A percentile compares a stretch with the other conserved stretches of the same genome.
Evolutionary conservation across 1,140 invertebrate species (phyloP).

Genomic region (Laupala kohalensis): DNA sequence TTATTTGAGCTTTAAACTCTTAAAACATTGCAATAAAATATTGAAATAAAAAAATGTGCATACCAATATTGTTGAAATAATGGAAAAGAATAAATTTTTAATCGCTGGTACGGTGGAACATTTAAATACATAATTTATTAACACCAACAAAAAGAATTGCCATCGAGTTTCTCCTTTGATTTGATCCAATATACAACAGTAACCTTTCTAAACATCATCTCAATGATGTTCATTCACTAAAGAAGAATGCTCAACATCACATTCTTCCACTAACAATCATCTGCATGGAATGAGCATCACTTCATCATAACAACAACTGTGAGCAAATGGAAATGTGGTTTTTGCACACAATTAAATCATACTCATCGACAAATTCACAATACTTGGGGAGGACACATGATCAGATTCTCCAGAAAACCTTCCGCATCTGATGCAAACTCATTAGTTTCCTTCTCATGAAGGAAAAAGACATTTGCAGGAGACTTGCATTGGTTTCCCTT

Average conservation of each 20-base stretch:
- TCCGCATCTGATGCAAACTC: not conserved
- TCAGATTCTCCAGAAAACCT: not conserved
- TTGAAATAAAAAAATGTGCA: no score
- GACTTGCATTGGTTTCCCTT: not conserved
- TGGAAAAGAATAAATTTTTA: no score
- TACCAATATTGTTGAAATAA: no score
- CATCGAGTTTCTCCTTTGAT: not conserved
- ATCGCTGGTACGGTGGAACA: no score
- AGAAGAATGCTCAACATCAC: not conserved
- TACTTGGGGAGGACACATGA: not conserved
- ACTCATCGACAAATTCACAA: not conserved
- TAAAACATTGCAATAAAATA: no score
- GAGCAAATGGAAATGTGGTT: not conserved
- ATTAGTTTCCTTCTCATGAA: not conserved
- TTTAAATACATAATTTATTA: no score
- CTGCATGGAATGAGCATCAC: not conserved
- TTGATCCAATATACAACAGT: not conserved
- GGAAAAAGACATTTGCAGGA: constrained; percentile 1
- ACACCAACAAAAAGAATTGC: not conserved
- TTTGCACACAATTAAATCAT: not conserved
- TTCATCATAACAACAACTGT: not conserved
- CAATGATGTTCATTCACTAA: not conserved
- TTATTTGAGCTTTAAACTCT: no score
- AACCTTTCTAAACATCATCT: not conserved
- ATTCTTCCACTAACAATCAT: not conserved